Evolutionary conservation across 2,113 vertebrate species (phyloP).

Genomic region (Manacus vitellinus): DNA sequence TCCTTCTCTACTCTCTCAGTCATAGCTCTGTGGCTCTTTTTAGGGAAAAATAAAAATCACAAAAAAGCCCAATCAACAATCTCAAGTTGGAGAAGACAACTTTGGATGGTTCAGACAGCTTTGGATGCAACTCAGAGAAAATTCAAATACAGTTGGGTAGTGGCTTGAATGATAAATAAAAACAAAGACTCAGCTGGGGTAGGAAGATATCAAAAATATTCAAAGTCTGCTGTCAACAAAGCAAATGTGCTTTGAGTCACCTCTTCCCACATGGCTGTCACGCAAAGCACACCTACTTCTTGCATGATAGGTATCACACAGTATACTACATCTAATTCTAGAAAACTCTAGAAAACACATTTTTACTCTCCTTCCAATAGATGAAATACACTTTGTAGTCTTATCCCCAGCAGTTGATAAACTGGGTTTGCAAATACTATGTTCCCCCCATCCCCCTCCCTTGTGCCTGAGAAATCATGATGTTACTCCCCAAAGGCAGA

Average conservation of each 20-base stretch:
- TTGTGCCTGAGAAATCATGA: neutral
- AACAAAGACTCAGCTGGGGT: neutral
- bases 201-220: neutral
- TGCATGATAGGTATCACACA: neutral
- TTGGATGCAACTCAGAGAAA: neutral
- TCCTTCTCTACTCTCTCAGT: neutral
- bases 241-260: rapidly evolving
- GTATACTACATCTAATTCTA: neutral
- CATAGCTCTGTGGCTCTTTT: neutral
- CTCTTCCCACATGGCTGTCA: neutral
- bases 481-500: neutral
- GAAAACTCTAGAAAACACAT: neutral
- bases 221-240: neutral
- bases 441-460: neutral
- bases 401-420: neutral
- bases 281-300: neutral
- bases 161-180: neutral
- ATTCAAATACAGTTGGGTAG: neutral
- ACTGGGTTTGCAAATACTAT: neutral
- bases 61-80: neutral
- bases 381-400: neutral
- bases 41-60: neutral
- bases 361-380: neutral
- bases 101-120: neutral
- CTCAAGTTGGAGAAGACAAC: neutral